Conservation (phyloP, 2,113 vertebrate species). For the Trinectes maculatus region DNA sequence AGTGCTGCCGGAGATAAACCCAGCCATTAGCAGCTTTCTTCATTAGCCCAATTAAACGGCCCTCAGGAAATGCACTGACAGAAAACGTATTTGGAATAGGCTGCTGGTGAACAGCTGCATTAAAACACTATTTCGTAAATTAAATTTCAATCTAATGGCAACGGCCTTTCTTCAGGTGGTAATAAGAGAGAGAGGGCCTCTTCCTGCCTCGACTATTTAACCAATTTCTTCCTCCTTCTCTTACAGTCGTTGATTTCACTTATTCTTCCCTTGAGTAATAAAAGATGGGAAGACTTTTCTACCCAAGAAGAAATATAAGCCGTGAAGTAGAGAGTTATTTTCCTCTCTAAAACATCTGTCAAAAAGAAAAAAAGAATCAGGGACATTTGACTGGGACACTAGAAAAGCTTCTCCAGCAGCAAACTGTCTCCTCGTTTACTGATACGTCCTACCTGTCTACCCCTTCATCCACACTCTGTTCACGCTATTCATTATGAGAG, state of each 20-base stretch:
- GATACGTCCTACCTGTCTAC: too few species aligned
- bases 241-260: constrained; percentile 33
- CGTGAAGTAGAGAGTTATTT: constrained; percentile 30
- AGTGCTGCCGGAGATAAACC: constrained; percentile 64
- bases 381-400: too few species aligned
- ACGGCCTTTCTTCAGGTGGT: constrained; percentile 81
- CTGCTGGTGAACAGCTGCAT: constrained; percentile 77
- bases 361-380: constrained; percentile 21
- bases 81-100: constrained; percentile 70
- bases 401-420: too few species aligned
- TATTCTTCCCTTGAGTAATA: constrained; percentile 30
- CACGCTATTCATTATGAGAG: too few species aligned
- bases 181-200: constrained; percentile 63
- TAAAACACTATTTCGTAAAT: constrained; percentile 82
- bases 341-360: constrained; percentile 13
- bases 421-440: too few species aligned
- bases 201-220: constrained; percentile 56
- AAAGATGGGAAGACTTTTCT: constrained; percentile 23
- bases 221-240: constrained; percentile 40
- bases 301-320: constrained; percentile 35
- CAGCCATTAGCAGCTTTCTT: constrained; percentile 79
- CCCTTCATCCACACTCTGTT: too few species aligned
- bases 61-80: constrained; percentile 72
- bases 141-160: constrained; percentile 82
- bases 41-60: constrained; percentile 82